Base-by-base conservation (phyloP, 2,113 vertebrate species). In the Bettongia penicillata region DNA sequence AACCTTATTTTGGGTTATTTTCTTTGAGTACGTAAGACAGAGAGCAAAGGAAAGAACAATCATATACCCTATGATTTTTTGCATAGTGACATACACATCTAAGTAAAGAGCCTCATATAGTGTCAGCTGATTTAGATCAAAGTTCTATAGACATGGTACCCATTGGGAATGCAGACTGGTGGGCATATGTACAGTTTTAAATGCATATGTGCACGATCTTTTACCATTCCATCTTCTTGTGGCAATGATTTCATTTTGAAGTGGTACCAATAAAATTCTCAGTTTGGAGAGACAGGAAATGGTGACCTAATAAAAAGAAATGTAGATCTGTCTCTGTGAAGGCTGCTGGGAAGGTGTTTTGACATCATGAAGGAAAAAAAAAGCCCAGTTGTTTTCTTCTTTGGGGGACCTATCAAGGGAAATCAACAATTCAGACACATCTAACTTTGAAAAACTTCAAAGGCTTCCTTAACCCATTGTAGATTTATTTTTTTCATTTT, bases 361-460 rank as follows among this genome's bases (percentile, higher is more conserved):
- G 92, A 91, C 57, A 10, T 57, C 7, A 26, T 3, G 31, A 24
- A 47, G 68, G 22, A 49, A 90, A 89, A n/a, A 92, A 93, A 91
- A 93, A 2, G 22, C 61, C 25, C 3, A 55, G 19, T 3, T 96
- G 43, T 90, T 90, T 94, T 57, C 90, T 94, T 48, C 84, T 93
- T 90, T 28, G 89, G 91, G 7, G 61, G 3, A 89, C 0, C 31
- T 93, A 89, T 90, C 8, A 93, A 89, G 31, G 16, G 23, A 97
- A 96, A 95, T 49, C 8, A 94, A 23, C 51, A 77, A 12, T 92
- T 92, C 22, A 68, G 57, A 93, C 47, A 91, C 25, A 92, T 0
- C 19, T 37, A 10, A 95, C 93, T 96, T 95, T 57, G 94, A 90
- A 96, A n/a, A 10, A 95, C 93, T 96, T 95, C 68, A 94, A 90